phyloP scores from a whole-genome alignment of 1,140 invertebrate genomes.

The Musca domestica region DNA sequence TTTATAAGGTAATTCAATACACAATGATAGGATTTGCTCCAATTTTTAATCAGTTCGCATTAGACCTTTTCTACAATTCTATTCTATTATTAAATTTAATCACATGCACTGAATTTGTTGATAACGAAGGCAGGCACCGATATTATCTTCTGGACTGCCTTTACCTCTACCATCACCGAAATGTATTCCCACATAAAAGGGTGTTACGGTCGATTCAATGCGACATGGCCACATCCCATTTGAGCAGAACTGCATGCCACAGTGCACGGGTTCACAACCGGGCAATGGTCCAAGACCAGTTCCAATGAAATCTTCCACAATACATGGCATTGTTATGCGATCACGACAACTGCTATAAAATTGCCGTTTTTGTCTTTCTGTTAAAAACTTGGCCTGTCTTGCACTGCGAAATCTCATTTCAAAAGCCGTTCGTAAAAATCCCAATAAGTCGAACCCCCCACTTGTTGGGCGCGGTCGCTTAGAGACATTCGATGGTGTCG shows the following conservation, averaged over 20 bases:
- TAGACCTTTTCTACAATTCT: too few species aligned
- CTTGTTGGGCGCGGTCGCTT: conserved; percentile 39
- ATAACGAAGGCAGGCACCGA: conserved; percentile 74
- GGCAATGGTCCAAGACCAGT: conserved; percentile 61
- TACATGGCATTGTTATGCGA: conserved; percentile 74
- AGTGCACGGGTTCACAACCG: conserved; percentile 63
- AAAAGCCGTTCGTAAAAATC: conserved; percentile 31
- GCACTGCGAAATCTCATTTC: conserved; percentile 29
- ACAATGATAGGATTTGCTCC: too few species aligned
- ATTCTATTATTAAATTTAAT: too few species aligned
- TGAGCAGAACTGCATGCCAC: conserved; percentile 68
- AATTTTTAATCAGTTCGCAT: too few species aligned
- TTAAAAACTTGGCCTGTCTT: conserved; percentile 25
- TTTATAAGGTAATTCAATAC: too few species aligned
- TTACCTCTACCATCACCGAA: conserved; percentile 67
- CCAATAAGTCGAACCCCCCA: conserved; percentile 44
- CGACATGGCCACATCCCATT: conserved; percentile 61
- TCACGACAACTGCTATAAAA: conserved; percentile 63
- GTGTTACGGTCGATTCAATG: conserved; percentile 72
- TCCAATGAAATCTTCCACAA: conserved; percentile 77
- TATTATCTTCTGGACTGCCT: conserved; percentile 72
- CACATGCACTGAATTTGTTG: conserved; percentile 66
- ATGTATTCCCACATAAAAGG: conserved; percentile 74
- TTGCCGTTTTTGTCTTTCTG: conserved; percentile 34
- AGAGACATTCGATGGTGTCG: conserved; percentile 36